Conservation (phyloP, 2,888 invertebrate genomes). For the Mythimna vitellina region DNA sequence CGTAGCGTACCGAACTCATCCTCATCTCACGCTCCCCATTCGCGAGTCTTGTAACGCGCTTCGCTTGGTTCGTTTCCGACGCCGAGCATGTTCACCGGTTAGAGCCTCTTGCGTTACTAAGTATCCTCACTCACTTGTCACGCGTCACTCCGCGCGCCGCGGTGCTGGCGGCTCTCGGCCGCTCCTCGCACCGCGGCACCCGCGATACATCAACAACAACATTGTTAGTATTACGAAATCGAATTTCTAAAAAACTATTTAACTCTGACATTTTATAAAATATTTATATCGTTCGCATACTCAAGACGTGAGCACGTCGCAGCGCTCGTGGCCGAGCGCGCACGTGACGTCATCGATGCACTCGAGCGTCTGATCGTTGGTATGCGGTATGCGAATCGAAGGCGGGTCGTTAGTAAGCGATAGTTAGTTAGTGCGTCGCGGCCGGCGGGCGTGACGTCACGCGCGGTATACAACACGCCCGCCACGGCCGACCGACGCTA, state of each 20-base stretch:
- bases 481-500: conserved; percentile 80
- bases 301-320: conserved; percentile 71
- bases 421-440: conserved; percentile 75
- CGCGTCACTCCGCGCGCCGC: conserved; percentile 64
- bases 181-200: conserved; percentile 55
- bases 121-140: conserved; percentile 84
- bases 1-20: conserved; percentile 81
- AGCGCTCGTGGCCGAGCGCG: conserved; percentile 78
- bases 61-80: conserved; percentile 73
- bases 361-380: conserved; percentile 72
- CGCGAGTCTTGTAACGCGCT: conserved; percentile 76
- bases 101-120: conserved; percentile 73
- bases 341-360: conserved; percentile 73
- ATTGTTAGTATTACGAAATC: conserved; percentile 84
- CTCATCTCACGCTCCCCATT: conserved; percentile 73
- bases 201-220: conserved; percentile 69
- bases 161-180: conserved; percentile 3
- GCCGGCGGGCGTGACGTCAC: conserved; percentile 62
- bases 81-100: conserved; percentile 67
- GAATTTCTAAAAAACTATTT: conserved; percentile 85
- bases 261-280: conserved; percentile 85
- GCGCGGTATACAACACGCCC: conserved; percentile 60
- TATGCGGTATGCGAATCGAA: conserved; percentile 72
- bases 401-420: conserved; percentile 73
- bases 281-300: conserved; percentile 83